A percentile compares a stretch with the other conserved stretches of the same genome.
phyloP scores from a whole-genome alignment of 1,140 invertebrate genomes.

The Cepaea nemoralis region DNA sequence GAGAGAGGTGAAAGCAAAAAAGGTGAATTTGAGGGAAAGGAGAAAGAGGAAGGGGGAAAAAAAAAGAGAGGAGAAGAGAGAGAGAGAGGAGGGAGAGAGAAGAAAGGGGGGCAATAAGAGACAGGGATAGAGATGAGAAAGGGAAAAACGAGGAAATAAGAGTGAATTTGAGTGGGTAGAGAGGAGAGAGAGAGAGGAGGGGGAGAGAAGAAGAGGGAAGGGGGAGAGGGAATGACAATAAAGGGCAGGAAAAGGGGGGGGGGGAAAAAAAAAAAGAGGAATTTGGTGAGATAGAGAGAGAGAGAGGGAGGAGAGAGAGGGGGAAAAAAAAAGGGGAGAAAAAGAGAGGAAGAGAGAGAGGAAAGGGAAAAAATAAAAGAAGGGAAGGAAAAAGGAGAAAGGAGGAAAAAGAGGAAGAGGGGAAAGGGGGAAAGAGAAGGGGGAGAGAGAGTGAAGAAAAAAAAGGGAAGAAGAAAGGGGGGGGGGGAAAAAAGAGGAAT shows the following conservation, averaged over 20 bases:
- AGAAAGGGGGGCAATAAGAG: no score
- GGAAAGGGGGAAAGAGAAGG: background rate
- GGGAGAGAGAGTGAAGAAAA: conserved; percentile 1
- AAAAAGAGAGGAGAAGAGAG: no score
- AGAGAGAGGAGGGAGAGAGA: no score
- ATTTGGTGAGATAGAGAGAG: background rate
- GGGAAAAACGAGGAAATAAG: no score
- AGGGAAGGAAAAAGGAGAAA: background rate
- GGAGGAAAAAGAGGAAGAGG: background rate
- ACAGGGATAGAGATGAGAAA: no score
- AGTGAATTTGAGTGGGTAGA: no score
- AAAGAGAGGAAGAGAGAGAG: no score
- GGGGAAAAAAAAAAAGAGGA: background rate
- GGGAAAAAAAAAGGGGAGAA: background rate
- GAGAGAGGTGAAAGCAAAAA: no score
- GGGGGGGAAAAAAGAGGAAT: background rate
- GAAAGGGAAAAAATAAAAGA: background rate
- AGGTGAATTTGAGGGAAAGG: no score
- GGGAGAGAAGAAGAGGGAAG: no score
- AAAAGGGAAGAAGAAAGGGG: background rate
- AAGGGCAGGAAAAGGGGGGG: background rate
- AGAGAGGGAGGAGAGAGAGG: background rate
- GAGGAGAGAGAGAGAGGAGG: no score
- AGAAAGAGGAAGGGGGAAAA: no score
- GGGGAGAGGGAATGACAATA: background rate